Evolutionary conservation across 2,797 vertebrate species (phyloP).

Genomic region (Falco novaeseelandiae): DNA sequence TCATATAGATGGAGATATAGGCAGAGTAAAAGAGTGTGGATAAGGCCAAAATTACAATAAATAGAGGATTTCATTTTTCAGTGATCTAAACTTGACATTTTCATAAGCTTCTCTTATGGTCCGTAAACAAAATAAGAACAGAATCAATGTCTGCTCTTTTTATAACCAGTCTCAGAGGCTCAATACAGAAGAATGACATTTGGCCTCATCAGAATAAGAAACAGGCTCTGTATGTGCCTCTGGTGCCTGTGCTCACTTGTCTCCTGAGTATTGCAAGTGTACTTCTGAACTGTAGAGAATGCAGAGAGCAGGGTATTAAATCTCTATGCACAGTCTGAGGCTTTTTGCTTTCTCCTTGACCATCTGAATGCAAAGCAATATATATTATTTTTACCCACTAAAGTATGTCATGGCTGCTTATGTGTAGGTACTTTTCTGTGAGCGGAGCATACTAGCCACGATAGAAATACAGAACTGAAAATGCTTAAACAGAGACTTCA

Average conservation of each 20-base stretch:
- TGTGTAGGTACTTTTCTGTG: not conserved
- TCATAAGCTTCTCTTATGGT: constrained; percentile 10
- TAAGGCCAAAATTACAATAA: constrained; percentile 17
- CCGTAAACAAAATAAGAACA: constrained; percentile 1
- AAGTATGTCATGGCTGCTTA: not conserved
- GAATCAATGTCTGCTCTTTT: not conserved
- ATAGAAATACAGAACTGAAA: not conserved
- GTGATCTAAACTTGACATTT: constrained; percentile 14
- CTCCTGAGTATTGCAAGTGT: not conserved
- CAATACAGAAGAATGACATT: not conserved
- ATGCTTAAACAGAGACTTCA: not conserved
- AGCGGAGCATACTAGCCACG: not conserved
- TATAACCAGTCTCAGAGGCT: not conserved
- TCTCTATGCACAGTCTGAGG: not conserved
- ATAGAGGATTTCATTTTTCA: constrained; percentile 4
- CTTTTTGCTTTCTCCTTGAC: not conserved
- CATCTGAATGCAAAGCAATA: not conserved
- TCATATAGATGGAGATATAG: not conserved
- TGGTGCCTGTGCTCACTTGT: not conserved
- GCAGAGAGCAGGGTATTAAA: not conserved
- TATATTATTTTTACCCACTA: not conserved
- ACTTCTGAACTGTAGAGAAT: not conserved
- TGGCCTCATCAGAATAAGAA: constrained; percentile 2
- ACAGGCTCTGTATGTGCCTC: not conserved
- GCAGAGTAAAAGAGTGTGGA: not conserved